A percentile compares a stretch with the other conserved stretches of the same genome.
These are phyloP conservation scores for Australoheros facetus DNA, from an alignment of 2,797 vertebrate species.

Conservation along the genomic window DNA sequence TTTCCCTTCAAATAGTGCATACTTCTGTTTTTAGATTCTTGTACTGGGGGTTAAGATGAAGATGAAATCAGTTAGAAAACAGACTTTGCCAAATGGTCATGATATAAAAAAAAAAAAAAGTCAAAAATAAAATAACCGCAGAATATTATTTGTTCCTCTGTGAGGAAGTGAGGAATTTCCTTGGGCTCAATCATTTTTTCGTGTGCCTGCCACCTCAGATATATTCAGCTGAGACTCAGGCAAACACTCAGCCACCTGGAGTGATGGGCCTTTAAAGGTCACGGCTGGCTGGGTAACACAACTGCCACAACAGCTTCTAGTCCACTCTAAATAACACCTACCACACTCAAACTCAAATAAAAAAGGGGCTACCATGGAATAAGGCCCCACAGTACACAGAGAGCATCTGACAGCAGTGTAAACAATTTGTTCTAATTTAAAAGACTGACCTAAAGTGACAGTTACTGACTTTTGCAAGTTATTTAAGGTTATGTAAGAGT, in stretches of 20 bases:
- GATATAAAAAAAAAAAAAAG: too few species aligned
- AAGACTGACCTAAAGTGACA: slow-evolving; percentile 59
- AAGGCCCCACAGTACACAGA: slow-evolving; percentile 57
- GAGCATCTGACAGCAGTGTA: slow-evolving; percentile 58
- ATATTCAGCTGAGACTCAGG: slow-evolving; percentile 40
- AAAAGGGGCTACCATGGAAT: slow-evolving; percentile 35
- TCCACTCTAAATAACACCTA: slow-evolving; percentile 40
- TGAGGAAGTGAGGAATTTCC: not conserved
- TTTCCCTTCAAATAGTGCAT: not conserved
- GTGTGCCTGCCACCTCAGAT: not conserved
- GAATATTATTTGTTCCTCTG: not conserved
- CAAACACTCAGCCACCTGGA: slow-evolving; percentile 38
- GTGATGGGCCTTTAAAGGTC: slow-evolving; percentile 53
- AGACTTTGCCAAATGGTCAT: not conserved
- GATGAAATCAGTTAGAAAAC: not conserved
- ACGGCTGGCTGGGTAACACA: slow-evolving; percentile 46
- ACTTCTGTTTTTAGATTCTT: not conserved
- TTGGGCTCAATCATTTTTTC: not conserved
- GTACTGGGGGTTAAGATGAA: not conserved
- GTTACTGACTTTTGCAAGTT: slow-evolving; percentile 36
- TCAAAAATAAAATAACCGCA: too few species aligned
- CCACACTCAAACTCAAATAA: slow-evolving; percentile 28
- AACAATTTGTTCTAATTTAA: slow-evolving; percentile 49
- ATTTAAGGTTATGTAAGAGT: slow-evolving; percentile 65
- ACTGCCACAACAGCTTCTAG: not conserved